These are phyloP conservation scores for Amphiura filiformis DNA, from an alignment of 35 echinoderm and acorn worm genomes.

Conservation along the genomic window DNA sequence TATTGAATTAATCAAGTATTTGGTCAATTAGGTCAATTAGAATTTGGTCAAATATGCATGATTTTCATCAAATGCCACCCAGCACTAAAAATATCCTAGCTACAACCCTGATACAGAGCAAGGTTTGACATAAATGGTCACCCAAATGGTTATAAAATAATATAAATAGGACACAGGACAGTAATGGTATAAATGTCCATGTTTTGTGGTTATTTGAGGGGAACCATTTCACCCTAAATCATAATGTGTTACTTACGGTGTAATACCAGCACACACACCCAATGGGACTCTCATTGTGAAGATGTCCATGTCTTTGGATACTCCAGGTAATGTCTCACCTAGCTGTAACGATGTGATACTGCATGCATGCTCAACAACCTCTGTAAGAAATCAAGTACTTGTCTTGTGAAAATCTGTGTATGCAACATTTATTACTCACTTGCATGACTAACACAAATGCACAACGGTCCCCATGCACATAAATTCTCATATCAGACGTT, in stretches of 20 bases:
- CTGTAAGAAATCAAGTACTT: slow-evolving; percentile 45
- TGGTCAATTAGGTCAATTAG: too few species aligned
- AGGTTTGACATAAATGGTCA: too few species aligned
- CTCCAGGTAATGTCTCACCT: slow-evolving; percentile 72
- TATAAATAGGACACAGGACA: not conserved
- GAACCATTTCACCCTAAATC: too few species aligned
- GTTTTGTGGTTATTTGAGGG: not conserved
- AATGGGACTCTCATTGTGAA: slow-evolving; percentile 89
- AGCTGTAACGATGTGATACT: slow-evolving; percentile 94
- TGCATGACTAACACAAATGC: not conserved
- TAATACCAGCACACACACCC: slow-evolving; percentile 94
- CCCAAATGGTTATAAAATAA: too few species aligned
- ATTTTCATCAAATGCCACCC: too few species aligned
- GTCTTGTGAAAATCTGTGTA: not conserved
- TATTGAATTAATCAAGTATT: too few species aligned
- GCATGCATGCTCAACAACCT: slow-evolving; percentile 95
- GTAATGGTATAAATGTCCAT: not conserved
- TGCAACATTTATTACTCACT: not conserved
- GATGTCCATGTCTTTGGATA: slow-evolving; percentile 96
- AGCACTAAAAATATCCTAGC: too few species aligned
- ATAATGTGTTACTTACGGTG: slow-evolving; percentile 77
- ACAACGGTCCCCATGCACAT: too few species aligned
- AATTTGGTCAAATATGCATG: too few species aligned
- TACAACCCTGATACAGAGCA: too few species aligned
- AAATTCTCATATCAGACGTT: too few species aligned